Evolutionary conservation across 2,888 invertebrate species (phyloP).

Genomic region (Eilema caniola): DNA sequence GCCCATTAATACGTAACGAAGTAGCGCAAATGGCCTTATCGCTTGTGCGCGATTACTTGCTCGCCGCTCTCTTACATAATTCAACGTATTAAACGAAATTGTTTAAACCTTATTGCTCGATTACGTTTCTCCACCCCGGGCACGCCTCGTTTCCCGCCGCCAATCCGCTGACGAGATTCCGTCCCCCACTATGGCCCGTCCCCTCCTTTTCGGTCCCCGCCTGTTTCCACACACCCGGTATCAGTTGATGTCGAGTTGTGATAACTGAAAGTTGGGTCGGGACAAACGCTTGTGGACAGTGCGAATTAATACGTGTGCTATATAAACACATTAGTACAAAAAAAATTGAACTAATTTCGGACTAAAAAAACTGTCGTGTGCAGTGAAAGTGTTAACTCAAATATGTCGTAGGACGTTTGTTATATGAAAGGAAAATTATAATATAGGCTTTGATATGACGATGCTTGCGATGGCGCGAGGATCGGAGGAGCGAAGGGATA

Average conservation of each 20-base stretch:
- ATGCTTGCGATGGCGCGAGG: constrained; percentile 85
- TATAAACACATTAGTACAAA: constrained; percentile 23
- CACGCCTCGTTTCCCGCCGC: constrained; percentile 81
- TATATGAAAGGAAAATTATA: constrained; percentile 40
- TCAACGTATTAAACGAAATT: constrained; percentile 88
- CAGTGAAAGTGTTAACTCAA: constrained; percentile 59
- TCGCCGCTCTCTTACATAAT: constrained; percentile 87
- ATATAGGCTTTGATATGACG: constrained; percentile 82
- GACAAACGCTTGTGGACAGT: constrained; percentile 62
- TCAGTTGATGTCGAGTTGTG: constrained; percentile 67
- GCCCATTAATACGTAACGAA: constrained; percentile 87
- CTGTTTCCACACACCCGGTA: constrained; percentile 63
- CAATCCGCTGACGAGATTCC: constrained; percentile 70
- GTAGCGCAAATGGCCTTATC: constrained; percentile 87
- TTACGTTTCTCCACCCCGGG: constrained; percentile 84
- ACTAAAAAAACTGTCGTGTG: constrained; percentile 44
- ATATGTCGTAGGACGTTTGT: constrained; percentile 30
- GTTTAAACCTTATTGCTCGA: constrained; percentile 88
- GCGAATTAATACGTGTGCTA: constrained; percentile 48
- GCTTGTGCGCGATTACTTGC: constrained; percentile 87
- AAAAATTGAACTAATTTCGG: constrained; percentile 14
- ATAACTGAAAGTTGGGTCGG: constrained; percentile 65
- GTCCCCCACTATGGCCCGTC: constrained; percentile 58
- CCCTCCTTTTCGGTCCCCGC: constrained; percentile 66
- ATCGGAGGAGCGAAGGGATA: constrained; percentile 76